Base-by-base conservation (phyloP, 2,888 invertebrate species). In the Leptopterna dolabrata region DNA sequence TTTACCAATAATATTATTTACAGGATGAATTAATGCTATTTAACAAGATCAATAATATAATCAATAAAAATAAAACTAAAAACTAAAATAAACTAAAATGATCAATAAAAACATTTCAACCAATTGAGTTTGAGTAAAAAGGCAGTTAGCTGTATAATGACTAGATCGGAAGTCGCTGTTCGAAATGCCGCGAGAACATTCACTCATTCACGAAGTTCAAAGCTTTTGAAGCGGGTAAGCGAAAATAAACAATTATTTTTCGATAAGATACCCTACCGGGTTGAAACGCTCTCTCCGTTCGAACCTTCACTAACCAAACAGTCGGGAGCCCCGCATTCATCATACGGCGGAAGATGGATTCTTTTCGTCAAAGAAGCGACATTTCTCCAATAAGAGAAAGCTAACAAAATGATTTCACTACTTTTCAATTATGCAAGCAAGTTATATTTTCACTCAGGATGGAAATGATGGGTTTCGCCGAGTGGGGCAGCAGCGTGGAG, bases 371-470 rank as follows among this genome's bases (percentile, higher is more conserved):
- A 27, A 30, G 29, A 30, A 81, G 36, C 55, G 81, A 81, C 81
- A 81, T 81, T 82, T 63, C 63, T 70, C 83, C 83, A 70, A 83
- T 83, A 47, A 83, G 83, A 83, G 83, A 83, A 83, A 83, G 83
- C 36, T 70, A n/a, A 41, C 70, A 9, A 83, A 83, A 70, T 83
- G 70, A 43, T 70, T 70, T 70, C 70, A 41, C 83, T 16, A 70
- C 43, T 70, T n/a, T n/a, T 70, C 70, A 83, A 70, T 83, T 83
- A 83, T 83, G 71, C 83, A 70, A 83, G 71, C 63, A 36, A 41
- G 83, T 70, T 83, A 83, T 83, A 27, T 55, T 82, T 63, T 51
- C 63, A 14, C 55, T 51, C 16, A 30, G 80, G 41, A n/a, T n/a
- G 81, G 47, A 55, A 55, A 81, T 81, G 47, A 81, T 55, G 14